phyloP scores from a whole-genome alignment of 2,797 vertebrate genomes.

The Amblyraja radiata region DNA sequence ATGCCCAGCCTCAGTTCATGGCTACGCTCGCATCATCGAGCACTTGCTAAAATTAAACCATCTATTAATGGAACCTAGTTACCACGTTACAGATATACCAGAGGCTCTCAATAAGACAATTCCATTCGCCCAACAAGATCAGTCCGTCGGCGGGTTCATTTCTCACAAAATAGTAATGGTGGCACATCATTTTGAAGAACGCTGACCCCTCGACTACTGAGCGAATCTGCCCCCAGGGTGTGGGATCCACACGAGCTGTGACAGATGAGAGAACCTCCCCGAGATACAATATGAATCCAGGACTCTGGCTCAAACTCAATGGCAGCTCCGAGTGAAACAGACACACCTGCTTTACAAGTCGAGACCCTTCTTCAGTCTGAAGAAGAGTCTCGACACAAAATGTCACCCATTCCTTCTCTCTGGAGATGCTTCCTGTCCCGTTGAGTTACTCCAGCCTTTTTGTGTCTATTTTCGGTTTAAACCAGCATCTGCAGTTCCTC shows the following conservation, averaged over 20 bases:
- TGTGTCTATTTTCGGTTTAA: too few relatives aligned
- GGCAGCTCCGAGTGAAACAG: background rate
- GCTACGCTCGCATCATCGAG: background rate
- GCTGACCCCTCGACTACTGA: background rate
- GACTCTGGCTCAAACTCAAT: too few relatives aligned
- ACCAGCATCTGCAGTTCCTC: too few relatives aligned
- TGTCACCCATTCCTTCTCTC: too few relatives aligned
- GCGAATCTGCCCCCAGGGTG: background rate
- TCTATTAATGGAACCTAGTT: slow-evolving; percentile 19
- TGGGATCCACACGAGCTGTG: background rate
- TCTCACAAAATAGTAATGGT: background rate
- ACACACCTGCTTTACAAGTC: too few relatives aligned
- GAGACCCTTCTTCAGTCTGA: too few relatives aligned
- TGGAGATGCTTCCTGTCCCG: too few relatives aligned
- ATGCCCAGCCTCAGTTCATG: background rate
- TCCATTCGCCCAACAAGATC: background rate
- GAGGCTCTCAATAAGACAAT: background rate
- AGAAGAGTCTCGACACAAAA: too few relatives aligned
- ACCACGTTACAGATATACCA: background rate
- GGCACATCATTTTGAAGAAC: background rate
- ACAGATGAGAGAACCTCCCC: background rate
- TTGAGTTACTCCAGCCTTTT: too few relatives aligned
- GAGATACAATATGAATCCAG: background rate
- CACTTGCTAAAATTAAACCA: slow-evolving; percentile 3
- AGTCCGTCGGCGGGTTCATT: background rate